Base-by-base conservation (phyloP, 2,888 invertebrate genomes). In the Portevinia maculata region DNA sequence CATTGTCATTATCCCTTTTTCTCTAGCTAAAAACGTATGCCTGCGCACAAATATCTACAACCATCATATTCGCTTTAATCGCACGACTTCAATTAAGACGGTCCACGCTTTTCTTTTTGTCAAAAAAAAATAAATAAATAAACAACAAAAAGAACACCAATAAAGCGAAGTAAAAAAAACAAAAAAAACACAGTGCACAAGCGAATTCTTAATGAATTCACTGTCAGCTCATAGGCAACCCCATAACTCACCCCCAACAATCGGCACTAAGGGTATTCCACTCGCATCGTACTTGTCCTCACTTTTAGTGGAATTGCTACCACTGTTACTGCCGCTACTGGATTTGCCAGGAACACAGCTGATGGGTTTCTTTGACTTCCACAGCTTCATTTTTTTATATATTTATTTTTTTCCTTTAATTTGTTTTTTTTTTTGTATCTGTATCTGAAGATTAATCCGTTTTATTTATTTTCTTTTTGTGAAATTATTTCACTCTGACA, bases 301-400 rank as follows among this genome's bases (percentile, higher is more conserved):
- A 85, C 86, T 88, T 84, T 89, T 89, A 28, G 88, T 79, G 46
- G 86, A 86, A 21, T 85, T 87, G 41, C 83, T 73, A 28, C 81
- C 76, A 50, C 69, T 70, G 55, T 84, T 84, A 46, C 85, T 85
- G 79, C 81, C 65, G 50, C 37, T 53, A 46, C 84, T 75, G 39
- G 89, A 89, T 84, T 89, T 90, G 76, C 90, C 90, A 28, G 90
- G 89, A 60, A 90, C 90, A 86, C 90, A 90, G 86, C 89, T 89
- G 60, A 89, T 89, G 67, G 90, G 89, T 71, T 91, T 91, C 84
- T 90, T 91, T 2, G 91, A 88, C 86, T 91, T 91, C 90, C 90
- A 91, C 87, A 91, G 86, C 87, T 91, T 91, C 91, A 91, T 91
- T 84, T 37, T 30, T 19, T 28, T 19, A 15, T 48, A 21, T 11